Evolutionary conservation across 2,113 vertebrate genomes (phyloP).

Genomic region (Mustela nigripes): DNA sequence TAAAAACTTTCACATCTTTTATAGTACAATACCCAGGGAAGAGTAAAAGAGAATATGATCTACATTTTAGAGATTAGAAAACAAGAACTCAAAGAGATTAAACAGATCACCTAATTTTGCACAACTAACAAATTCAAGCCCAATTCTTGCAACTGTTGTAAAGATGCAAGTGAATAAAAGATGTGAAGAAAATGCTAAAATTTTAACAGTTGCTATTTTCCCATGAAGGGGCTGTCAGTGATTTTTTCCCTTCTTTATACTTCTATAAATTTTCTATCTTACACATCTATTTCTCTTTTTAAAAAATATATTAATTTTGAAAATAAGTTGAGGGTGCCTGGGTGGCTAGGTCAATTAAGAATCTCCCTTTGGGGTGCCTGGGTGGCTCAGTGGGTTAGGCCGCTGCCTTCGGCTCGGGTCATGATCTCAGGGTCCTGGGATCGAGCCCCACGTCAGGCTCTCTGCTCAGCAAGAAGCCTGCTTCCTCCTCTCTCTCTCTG

Average conservation of each 20-base stretch:
- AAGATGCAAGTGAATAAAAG: not conserved
- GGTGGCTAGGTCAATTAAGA: not conserved
- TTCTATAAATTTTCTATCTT: conserved; percentile 12
- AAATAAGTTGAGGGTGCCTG: not conserved
- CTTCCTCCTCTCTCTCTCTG: too few species aligned
- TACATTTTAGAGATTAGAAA: not conserved
- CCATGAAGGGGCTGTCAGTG: not conserved
- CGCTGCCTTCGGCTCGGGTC: too few species aligned
- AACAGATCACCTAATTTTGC: not conserved
- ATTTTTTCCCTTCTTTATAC: not conserved
- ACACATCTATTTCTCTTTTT: not conserved
- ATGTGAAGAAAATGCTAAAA: not conserved
- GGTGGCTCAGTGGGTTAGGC: too few species aligned
- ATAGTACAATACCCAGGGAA: not conserved
- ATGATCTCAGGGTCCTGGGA: too few species aligned
- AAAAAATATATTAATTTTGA: conserved; percentile 26
- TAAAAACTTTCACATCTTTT: not conserved
- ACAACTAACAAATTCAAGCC: not conserved
- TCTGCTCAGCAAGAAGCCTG: too few species aligned
- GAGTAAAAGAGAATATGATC: not conserved
- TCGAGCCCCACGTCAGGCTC: fast-evolving
- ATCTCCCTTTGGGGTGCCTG: not conserved
- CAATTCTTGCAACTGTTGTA: not conserved
- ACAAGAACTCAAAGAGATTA: not conserved
- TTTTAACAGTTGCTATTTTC: not conserved